phyloP scores from a whole-genome alignment of 2,888 invertebrate genomes.

The Hirudinaria manillensis region DNA sequence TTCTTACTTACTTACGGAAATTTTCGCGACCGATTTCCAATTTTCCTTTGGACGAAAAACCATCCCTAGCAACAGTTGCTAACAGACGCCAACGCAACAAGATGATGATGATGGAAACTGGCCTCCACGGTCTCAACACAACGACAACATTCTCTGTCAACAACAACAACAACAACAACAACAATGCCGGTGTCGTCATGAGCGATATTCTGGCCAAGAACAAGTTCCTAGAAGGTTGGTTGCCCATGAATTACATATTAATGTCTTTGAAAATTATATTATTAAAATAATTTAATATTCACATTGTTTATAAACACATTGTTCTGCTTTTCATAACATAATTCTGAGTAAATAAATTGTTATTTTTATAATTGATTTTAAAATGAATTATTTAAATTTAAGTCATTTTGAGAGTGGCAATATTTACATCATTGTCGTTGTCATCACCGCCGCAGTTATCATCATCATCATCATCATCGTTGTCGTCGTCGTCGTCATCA shows the following conservation, averaged over 20 bases:
- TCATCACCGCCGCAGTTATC: not conserved
- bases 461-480: slow-evolving; percentile 16
- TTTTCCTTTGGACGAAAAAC: too few relatives aligned
- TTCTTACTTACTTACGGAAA: too few relatives aligned
- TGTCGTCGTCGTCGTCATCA: slow-evolving; percentile 8
- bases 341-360: not conserved
- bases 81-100: not conserved
- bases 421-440: not conserved
- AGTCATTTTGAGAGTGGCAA: not conserved
- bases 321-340: not conserved
- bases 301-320: not conserved
- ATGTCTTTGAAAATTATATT: too few relatives aligned
- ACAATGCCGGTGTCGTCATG: slow-evolving; percentile 17
- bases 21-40: too few relatives aligned
- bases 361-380: not conserved
- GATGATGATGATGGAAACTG: slow-evolving; percentile 8
- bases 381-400: not conserved
- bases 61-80: not conserved
- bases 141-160: not conserved
- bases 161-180: slow-evolving; percentile 17
- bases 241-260: too few relatives aligned
- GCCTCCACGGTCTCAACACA: slow-evolving; percentile 8
- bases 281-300: too few relatives aligned
- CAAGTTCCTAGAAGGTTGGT: slow-evolving; percentile 24
- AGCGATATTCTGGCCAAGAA: slow-evolving; percentile 23